Base-by-base conservation (phyloP, 1,140 invertebrate species). In the Dufourea novaeangliae region DNA sequence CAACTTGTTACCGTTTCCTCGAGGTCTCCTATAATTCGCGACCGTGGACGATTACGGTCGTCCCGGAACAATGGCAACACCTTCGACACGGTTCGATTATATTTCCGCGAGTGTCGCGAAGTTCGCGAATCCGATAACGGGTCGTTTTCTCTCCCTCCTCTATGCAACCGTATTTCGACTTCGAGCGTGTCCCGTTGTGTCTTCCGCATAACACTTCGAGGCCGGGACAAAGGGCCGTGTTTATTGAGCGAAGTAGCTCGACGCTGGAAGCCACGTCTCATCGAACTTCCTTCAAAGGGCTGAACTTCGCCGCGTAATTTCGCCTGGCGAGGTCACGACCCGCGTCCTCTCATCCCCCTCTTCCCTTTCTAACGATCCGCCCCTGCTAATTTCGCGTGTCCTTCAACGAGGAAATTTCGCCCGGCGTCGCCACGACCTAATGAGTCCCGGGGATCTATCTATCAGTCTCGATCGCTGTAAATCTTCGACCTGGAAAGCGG, bases 251-350 rank as follows among this genome's bases (percentile, higher is more conserved):
- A 70, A 70, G 44, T 56, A 66, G 52, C 46, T 74, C 50, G 64
- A 59, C 68, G 69, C 74, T 59, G 39, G 46, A 52, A 63, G 57
- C 44, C 50, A n/a, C 80, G 75, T 70, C 73, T 82, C 70, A 83
- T 83, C 69, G 37, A 74, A 79, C 50, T 79, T 79, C 66, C 66
- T 54, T 57, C 70, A 75, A 83, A 83, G 82, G 52, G 59, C 50
- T 56, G 44, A 67, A 79, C 41, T 83, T 78, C 52, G 50, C 27
- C 46, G 56, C 80, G 80, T 74, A 83, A 79, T 83, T 83, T 83
- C 77, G 54, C 22, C 78, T 25, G 56, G 41, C 17, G 37, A 27
- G 39, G 41, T 8, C 52, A 46, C 46, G 44, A n/a, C 4, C 20
- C 10, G 2, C 29, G 5, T 3, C 50, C 64, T 57, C 73, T 61